These are phyloP conservation scores for Nipponacmea schrenckii DNA, from an alignment of 2,888 invertebrate genomes.

Conservation along the genomic window DNA sequence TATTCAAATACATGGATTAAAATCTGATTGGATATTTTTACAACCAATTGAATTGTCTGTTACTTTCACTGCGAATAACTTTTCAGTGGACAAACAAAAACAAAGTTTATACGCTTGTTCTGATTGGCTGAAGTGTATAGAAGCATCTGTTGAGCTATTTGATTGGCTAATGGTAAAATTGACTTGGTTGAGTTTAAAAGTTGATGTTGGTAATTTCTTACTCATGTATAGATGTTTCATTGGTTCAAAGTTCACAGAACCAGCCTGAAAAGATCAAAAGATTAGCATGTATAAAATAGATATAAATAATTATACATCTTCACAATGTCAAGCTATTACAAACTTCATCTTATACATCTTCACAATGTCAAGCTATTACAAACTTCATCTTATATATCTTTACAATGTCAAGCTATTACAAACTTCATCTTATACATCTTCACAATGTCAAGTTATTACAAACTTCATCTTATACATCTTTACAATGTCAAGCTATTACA, in stretches of 20 bases:
- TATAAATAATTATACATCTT: too few relatives aligned
- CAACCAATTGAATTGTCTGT: slow-evolving; percentile 34
- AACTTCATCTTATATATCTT: too few relatives aligned
- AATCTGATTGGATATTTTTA: slow-evolving; percentile 29
- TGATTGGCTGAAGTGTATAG: background rate
- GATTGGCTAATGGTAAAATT: slow-evolving; percentile 12
- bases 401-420: too few relatives aligned
- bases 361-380: too few relatives aligned
- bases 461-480: too few relatives aligned
- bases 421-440: too few relatives aligned
- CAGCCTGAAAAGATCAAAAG: slow-evolving; percentile 29
- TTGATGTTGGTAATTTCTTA: slow-evolving; percentile 21
- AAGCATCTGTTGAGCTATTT: background rate
- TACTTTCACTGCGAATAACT: slow-evolving; percentile 48
- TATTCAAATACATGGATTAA: slow-evolving; percentile 34
- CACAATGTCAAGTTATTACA: too few relatives aligned
- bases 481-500: too few relatives aligned
- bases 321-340: too few relatives aligned
- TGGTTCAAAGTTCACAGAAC: slow-evolving; percentile 29
- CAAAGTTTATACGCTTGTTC: slow-evolving; percentile 43
- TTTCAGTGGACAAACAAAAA: slow-evolving; percentile 48
- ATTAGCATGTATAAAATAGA: too few relatives aligned
- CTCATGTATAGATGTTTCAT: slow-evolving; percentile 26
- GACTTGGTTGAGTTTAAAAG: background rate
- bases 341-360: too few relatives aligned